Conservation (phyloP, 2,888 invertebrate genomes). For the Ichneumon xanthorius region DNA sequence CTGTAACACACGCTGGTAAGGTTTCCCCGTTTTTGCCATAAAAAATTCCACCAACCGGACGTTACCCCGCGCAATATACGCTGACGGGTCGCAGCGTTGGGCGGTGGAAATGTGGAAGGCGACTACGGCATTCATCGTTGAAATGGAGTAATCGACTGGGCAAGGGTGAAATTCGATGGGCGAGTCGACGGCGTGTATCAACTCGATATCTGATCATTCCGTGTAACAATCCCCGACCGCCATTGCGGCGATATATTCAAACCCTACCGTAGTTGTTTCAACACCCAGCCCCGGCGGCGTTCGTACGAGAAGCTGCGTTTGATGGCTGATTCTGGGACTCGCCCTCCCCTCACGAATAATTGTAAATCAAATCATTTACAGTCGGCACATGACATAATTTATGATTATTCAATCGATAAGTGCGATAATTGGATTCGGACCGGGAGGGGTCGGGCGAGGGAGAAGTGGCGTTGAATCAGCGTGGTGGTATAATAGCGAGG, state of each 20-base stretch:
- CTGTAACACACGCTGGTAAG: conserved; percentile 13
- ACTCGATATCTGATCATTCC: conserved; percentile 62
- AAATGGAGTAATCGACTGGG: conserved; percentile 69
- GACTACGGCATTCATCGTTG: conserved; percentile 59
- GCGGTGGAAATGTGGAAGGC: conserved; percentile 22
- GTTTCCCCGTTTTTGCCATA: conserved; percentile 20
- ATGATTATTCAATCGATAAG: conserved; percentile 61
- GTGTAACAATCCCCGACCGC: conserved; percentile 22
- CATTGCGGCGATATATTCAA: conserved; percentile 28
- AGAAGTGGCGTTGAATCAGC: background rate
- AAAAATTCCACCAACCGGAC: conserved; percentile 8
- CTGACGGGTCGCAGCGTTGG: background rate
- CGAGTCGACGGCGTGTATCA: conserved; percentile 55
- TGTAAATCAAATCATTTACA: conserved; percentile 60
- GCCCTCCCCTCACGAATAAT: conserved; percentile 51
- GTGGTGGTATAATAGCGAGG: conserved; percentile 19
- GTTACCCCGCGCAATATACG: conserved; percentile 13
- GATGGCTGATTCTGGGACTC: conserved; percentile 49
- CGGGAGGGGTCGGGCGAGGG: background rate
- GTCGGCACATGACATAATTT: conserved; percentile 46
- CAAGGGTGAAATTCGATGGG: conserved; percentile 60
- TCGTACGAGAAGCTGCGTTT: conserved; percentile 33
- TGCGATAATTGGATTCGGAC: conserved; percentile 60
- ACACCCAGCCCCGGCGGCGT: conserved; percentile 13
- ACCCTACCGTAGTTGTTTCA: conserved; percentile 49